Conservation (phyloP, 2,113 vertebrate genomes). For the Mustela nigripes region DNA sequence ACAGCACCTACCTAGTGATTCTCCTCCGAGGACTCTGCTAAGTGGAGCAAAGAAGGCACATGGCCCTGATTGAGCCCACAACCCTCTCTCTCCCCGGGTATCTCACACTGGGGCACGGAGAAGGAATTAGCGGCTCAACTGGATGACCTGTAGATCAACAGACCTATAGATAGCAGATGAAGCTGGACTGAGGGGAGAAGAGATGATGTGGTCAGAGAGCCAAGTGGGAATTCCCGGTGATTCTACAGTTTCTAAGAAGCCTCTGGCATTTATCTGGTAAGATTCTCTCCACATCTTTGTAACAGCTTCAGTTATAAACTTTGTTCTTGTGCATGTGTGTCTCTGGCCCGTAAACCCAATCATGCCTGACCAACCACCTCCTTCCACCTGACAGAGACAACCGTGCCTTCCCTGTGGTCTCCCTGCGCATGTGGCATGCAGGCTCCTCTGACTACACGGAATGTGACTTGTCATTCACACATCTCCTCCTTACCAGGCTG, state of each 20-base stretch:
- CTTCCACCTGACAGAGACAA: background rate
- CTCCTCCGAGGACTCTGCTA: background rate
- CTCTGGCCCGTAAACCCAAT: background rate
- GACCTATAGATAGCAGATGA: background rate
- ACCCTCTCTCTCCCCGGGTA: background rate
- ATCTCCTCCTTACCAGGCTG: background rate
- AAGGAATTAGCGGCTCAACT: background rate
- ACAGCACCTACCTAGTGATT: background rate
- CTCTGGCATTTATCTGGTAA: background rate
- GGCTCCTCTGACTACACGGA: rapidly evolving
- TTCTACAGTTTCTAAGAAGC: background rate
- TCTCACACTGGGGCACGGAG: background rate
- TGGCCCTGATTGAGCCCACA: background rate
- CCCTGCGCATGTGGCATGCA: background rate
- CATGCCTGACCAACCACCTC: background rate
- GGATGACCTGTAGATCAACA: background rate
- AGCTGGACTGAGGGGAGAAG: background rate
- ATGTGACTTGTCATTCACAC: background rate
- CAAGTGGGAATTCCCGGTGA: no score
- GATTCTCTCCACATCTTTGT: background rate
- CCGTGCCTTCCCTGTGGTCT: background rate
- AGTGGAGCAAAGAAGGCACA: background rate
- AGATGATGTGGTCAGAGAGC: rapidly evolving
- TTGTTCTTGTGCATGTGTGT: background rate
- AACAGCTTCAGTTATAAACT: background rate